Base-by-base conservation (phyloP, 2,888 invertebrate genomes). In the Pseudococcus viburni region DNA sequence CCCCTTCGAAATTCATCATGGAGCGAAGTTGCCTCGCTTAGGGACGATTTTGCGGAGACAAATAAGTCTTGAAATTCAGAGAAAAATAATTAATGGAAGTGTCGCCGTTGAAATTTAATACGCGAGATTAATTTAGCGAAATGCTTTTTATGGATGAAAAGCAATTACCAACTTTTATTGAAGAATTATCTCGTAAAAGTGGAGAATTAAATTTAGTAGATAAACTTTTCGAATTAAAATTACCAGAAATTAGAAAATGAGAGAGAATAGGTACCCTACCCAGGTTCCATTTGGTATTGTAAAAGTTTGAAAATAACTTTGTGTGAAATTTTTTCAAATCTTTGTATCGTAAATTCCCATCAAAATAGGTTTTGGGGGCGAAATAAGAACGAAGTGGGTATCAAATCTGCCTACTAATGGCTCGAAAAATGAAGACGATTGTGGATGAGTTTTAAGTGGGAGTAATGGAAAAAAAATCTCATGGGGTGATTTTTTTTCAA, bases 1-100 rank as follows among this genome's bases (percentile, higher is more conserved):
- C 22, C 22, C 73, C 73, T 73, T 73, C 73, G 39, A 73, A 39
- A 73, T 73, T 73, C 33, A 73, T 73, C 73, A 73, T 73, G 17
- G 5, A 68, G 26, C 68, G 1, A 33, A 33, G 26, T 59, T n/a
- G 26, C 11, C 11, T 68, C 26, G 68, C 12, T 9, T 51, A 33
- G 26, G 51, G 0, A 51, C 12, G 15, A 15, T 51, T 33, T 51
- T 12, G 51, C 9, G 42, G 42, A 42, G 42, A 42, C 42, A 55
- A 55, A 55, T 11, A 64, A 6, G 22, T 64, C 64, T 64, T 8
- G 22, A 22, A 59, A 64, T 64, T 64, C 4, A 64, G 15, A 12
- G 64, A 22, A 64, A 64, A 64, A 64, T 64, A 64, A 64, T 64
- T 64, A 64, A 64, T 64, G 64, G 22, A 22, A 64, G 64, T 73